Evolutionary conservation across 2,113 vertebrate genomes (phyloP).

Genomic region (Ancistrus triradiatus): DNA sequence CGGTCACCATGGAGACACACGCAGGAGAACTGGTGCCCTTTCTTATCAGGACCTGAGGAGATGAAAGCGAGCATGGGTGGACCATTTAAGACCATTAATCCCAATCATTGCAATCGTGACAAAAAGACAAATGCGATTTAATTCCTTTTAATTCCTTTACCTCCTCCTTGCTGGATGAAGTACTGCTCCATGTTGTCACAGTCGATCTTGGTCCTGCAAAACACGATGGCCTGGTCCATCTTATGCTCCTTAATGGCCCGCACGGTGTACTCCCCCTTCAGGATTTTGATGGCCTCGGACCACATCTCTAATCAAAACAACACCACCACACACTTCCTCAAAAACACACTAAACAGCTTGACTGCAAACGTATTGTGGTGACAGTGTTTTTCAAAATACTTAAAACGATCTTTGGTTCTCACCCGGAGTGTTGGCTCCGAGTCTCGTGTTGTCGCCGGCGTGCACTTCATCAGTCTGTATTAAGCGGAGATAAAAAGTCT

Average conservation of each 20-base stretch:
- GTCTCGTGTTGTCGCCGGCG: conserved; percentile 87
- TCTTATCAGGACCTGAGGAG: conserved; percentile 85
- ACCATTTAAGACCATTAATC: too few species aligned
- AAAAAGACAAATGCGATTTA: too few species aligned
- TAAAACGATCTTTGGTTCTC: conserved; percentile 34
- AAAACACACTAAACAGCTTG: too few species aligned
- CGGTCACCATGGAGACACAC: conserved; percentile 96
- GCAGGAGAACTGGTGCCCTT: conserved; percentile 89
- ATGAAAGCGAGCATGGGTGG: neutral
- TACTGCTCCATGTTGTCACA: conserved; percentile 97
- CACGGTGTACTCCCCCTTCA: conserved; percentile 90
- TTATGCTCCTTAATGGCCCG: conserved; percentile 95
- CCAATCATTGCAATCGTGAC: too few species aligned
- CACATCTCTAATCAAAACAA: conserved; percentile 81
- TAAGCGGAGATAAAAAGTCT: neutral
- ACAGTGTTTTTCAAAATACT: too few species aligned
- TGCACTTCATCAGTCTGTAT: conserved; percentile 93
- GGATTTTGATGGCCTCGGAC: conserved; percentile 94
- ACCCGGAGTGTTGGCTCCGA: conserved; percentile 85
- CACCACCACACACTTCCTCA: neutral
- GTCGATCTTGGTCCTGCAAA: conserved; percentile 97
- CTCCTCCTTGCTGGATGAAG: conserved; percentile 94
- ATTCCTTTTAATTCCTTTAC: conserved; percentile 59
- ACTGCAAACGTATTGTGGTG: too few species aligned
- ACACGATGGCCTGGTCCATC: conserved; percentile 98